Evolutionary conservation across 2,888 invertebrate genomes (phyloP), one percentile per base, ranked within the genome.

Genomic region (Byasa hedistus): DNA sequence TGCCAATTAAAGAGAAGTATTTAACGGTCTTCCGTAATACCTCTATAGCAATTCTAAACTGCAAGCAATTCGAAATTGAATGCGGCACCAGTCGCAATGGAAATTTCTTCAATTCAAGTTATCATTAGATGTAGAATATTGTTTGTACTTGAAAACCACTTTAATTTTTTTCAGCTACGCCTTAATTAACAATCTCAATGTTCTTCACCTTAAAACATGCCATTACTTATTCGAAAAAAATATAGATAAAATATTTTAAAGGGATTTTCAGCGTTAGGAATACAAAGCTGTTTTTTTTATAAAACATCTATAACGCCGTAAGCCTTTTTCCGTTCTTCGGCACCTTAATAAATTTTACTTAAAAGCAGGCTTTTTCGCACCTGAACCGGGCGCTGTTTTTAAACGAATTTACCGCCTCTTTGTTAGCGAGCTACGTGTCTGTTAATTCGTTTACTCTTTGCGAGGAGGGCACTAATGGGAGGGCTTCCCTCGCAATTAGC

Each of bases 381-480:
- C 88, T 87, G 87, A 81, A 81, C 84, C 79, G 74, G 76, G 76
- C 69, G 82, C 76, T 83, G 81, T 86, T 87, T 87, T 86, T 82
- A 85, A 89, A 84, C 78, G 82, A 87, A 88, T 89, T 89, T 86
- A 83, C 84, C 85, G 79, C 81, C 79, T 81, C 83, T 82, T 79
- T 79, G 82, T 80, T 80, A 79, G 77, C 75, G 77, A 79, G 78
- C 79, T 80, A 82, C 86, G 85, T 82, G 83, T 84, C 87, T 84
- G 86, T 86, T 89, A 89, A 89, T 89, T 88, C 87, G 87, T 88
- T 90, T 89, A 88, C 86, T 87, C 88, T 87, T 85, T 81, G 83
- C 83, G 75, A 77, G 76, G 78, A 79, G 79, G 76, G 78, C 79
- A 77, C 83, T 89, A 87, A 89, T 87, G 83, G 87, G 83, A 79